phyloP scores from a whole-genome alignment of 2,888 invertebrate genomes.

The Hydrotaea diabolus region DNA sequence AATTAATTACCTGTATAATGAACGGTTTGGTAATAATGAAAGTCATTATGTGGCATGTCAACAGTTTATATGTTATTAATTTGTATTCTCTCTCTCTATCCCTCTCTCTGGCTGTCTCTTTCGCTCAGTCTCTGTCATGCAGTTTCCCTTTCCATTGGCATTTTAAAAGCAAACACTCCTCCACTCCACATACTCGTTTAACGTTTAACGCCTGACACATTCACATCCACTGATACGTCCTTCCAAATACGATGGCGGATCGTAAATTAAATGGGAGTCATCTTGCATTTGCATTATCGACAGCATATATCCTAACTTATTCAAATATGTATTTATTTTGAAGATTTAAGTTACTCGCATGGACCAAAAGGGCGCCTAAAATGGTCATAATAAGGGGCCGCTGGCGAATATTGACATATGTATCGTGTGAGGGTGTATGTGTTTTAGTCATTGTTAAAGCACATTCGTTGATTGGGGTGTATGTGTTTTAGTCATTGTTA shows the following conservation, averaged over 20 bases:
- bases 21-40: constrained; percentile 62
- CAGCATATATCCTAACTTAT: too few relatives aligned
- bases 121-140: not conserved
- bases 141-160: not conserved
- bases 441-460: too few relatives aligned
- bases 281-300: too few relatives aligned
- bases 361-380: too few relatives aligned
- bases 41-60: constrained; percentile 67
- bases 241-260: too few relatives aligned
- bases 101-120: not conserved
- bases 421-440: too few relatives aligned
- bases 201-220: constrained; percentile 16
- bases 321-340: too few relatives aligned
- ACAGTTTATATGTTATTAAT: constrained; percentile 67
- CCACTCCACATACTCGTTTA: constrained; percentile 1
- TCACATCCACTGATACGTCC: constrained; percentile 1
- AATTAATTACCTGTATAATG: constrained; percentile 66
- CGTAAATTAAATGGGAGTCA: not conserved
- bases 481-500: too few relatives aligned
- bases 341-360: too few relatives aligned
- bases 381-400: too few relatives aligned
- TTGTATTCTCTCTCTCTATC: constrained; percentile 43
- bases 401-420: too few relatives aligned
- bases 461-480: too few relatives aligned
- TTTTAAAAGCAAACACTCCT: constrained; percentile 21